Evolutionary conservation across 2,888 invertebrate species (phyloP).

Genomic region (Phrixothrix hirtus): DNA sequence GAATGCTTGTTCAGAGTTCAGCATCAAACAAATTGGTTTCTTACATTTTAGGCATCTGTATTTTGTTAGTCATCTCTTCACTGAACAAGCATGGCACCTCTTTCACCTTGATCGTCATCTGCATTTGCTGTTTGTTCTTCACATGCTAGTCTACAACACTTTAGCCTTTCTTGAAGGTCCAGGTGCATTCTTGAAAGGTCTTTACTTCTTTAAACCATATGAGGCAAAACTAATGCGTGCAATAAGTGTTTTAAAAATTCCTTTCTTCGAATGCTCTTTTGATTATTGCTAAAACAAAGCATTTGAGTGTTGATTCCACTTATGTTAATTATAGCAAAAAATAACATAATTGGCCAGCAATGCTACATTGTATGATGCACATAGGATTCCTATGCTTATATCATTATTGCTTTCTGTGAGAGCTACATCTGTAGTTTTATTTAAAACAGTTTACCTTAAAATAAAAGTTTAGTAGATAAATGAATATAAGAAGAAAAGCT

Average conservation of each 20-base stretch:
- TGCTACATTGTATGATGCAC: slow-evolving; percentile 34
- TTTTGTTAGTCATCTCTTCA: slow-evolving; percentile 1
- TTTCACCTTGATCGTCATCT: slow-evolving; percentile 1
- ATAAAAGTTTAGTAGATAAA: too few species aligned
- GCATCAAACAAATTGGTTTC: slow-evolving; percentile 2
- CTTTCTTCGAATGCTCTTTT: slow-evolving; percentile 7
- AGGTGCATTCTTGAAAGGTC: not conserved
- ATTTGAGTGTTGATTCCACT: slow-evolving; percentile 34
- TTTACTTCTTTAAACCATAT: too few species aligned
- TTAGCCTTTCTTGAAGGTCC: slow-evolving; percentile 3
- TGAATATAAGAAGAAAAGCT: too few species aligned
- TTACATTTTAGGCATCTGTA: slow-evolving; percentile 2
- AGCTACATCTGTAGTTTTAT: too few species aligned
- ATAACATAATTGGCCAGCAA: slow-evolving; percentile 35
- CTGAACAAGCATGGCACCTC: not conserved
- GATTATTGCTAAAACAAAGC: slow-evolving; percentile 31
- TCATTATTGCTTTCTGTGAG: too few species aligned
- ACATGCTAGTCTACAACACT: not conserved
- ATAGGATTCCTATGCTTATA: too few species aligned
- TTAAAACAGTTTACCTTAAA: too few species aligned
- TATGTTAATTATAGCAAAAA: slow-evolving; percentile 34
- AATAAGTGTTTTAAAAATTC: slow-evolving; percentile 15
- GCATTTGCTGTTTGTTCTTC: slow-evolving; percentile 2
- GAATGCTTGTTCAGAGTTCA: too few species aligned
- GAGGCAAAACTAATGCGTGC: slow-evolving; percentile 1